Evolutionary conservation across 1,140 invertebrate species (phyloP).

Genomic region (Lepeophtheirus salmonis): DNA sequence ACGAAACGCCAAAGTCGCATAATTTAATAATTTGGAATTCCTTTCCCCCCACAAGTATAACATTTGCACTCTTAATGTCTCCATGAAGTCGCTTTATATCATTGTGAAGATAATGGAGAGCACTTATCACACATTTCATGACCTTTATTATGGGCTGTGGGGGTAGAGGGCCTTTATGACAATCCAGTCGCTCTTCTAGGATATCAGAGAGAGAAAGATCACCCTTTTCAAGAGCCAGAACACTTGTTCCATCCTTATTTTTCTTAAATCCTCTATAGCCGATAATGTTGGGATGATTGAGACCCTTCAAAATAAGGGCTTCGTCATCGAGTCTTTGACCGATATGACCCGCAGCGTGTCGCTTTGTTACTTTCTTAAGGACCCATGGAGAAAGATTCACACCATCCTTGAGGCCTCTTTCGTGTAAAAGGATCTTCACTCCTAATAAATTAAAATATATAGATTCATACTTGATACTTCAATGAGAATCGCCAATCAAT

Average conservation of each 20-base stretch:
- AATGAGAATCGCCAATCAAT: too few relatives aligned
- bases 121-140: conserved; percentile 42
- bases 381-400: conserved; percentile 52
- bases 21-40: conserved; percentile 53
- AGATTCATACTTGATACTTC: too few relatives aligned
- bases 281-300: conserved; percentile 63
- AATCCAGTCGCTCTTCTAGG: conserved; percentile 29
- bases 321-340: conserved; percentile 43
- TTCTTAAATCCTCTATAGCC: conserved; percentile 48
- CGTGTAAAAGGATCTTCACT: conserved; percentile 49
- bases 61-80: conserved; percentile 64
- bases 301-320: conserved; percentile 42
- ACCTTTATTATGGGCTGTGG: conserved; percentile 39
- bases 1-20: conserved; percentile 62
- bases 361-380: conserved; percentile 45
- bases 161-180: conserved; percentile 36
- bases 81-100: conserved; percentile 50
- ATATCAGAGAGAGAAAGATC: conserved; percentile 34
- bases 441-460: conserved; percentile 33
- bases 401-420: conserved; percentile 42
- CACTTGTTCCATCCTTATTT: conserved; percentile 34
- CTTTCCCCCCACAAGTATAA: conserved; percentile 46
- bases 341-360: conserved; percentile 23
- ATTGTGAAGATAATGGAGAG: conserved; percentile 55
- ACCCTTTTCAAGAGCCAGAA: conserved; percentile 35